A percentile compares a stretch with the other conserved stretches of the same genome.
Conservation (phyloP, 2,113 vertebrate species). For the Albula glossodonta region DNA sequence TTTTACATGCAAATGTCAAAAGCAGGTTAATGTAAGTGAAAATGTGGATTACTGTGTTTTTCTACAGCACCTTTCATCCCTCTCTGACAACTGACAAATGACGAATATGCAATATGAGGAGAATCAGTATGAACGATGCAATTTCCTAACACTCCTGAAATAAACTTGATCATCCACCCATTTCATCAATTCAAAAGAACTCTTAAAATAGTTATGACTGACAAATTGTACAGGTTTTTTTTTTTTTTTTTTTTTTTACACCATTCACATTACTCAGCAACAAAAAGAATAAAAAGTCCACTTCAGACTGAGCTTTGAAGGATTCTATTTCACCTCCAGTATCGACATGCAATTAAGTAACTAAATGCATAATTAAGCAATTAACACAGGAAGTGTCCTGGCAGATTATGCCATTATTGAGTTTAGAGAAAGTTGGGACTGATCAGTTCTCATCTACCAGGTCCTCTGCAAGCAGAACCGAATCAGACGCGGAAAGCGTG, state of each 20-base stretch:
- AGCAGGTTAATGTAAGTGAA: not conserved
- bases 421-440: not conserved
- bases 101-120: not conserved
- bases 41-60: not conserved
- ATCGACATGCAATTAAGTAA: not conserved
- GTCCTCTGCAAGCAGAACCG: too few relatives aligned
- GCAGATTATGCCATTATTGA: not conserved
- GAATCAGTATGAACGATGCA: too few relatives aligned
- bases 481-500: too few relatives aligned
- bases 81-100: not conserved
- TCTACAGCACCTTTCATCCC: not conserved
- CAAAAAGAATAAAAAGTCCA: too few relatives aligned
- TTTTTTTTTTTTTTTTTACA: not conserved
- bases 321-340: not conserved
- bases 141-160: not conserved
- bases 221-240: not conserved
- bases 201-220: too few relatives aligned
- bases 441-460: too few relatives aligned
- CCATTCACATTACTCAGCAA: too few relatives aligned
- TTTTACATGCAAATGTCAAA: not conserved
- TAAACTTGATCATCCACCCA: not conserved
- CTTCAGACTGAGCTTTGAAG: not conserved
- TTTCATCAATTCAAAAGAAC: too few relatives aligned
- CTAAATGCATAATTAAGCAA: not conserved
- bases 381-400: not conserved